phyloP scores from a whole-genome alignment of 1,140 invertebrate species.

The Paramacrobiotus metropolitanus region DNA sequence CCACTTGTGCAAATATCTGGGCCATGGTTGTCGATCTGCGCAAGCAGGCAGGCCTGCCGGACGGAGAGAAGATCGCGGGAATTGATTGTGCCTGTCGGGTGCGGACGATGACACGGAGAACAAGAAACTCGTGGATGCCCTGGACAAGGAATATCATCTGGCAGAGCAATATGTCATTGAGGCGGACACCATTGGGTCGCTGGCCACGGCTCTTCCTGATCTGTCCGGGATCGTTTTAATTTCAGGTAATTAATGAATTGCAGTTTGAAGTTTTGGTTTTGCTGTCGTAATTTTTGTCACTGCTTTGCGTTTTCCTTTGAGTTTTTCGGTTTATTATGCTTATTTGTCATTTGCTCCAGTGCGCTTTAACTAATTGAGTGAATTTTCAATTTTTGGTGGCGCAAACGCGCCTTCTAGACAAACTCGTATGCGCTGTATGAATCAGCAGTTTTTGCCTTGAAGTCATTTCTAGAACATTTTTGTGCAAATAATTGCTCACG shows the following conservation, averaged over 20 bases:
- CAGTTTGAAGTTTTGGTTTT: too few species aligned
- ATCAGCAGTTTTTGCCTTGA: too few species aligned
- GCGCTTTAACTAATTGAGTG: too few species aligned
- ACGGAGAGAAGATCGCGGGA: background rate
- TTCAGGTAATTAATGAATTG: background rate
- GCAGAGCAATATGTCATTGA: background rate
- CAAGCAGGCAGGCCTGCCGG: background rate
- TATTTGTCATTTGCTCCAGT: too few species aligned
- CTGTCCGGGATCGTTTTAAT: background rate
- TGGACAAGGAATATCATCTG: background rate
- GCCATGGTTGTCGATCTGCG: background rate
- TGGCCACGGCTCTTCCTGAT: background rate
- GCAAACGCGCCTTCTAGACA: too few species aligned
- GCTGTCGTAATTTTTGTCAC: too few species aligned
- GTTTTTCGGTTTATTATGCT: too few species aligned
- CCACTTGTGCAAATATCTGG: background rate
- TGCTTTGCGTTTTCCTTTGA: too few species aligned
- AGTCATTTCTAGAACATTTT: too few species aligned
- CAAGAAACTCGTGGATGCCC: background rate
- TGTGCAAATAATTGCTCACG: too few species aligned
- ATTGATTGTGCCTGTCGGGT: background rate
- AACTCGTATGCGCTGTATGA: too few species aligned
- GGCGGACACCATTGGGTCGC: background rate
- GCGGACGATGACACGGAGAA: background rate
- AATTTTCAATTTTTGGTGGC: too few species aligned